A percentile compares a stretch with the other conserved stretches of the same genome.
phyloP scores from a whole-genome alignment of 1,140 invertebrate species.

The Ceratosolen solmsi region DNA sequence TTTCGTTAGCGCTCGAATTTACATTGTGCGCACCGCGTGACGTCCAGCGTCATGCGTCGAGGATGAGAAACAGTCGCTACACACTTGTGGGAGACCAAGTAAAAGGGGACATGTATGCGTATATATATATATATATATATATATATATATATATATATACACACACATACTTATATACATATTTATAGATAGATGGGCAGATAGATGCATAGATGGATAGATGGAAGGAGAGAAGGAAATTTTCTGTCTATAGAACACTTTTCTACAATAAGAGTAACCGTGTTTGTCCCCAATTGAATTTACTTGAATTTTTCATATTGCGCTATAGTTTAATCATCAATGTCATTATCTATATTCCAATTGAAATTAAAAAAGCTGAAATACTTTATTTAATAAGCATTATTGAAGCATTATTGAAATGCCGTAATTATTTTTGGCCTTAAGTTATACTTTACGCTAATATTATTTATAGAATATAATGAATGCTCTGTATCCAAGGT shows the following conservation, averaged over 20 bases:
- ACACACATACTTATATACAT: too few species aligned
- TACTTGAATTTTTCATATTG: too few species aligned
- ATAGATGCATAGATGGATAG: neutral
- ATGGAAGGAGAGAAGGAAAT: too few species aligned
- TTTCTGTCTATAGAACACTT: too few species aligned
- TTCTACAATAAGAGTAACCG: too few species aligned
- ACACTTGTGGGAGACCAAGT: neutral
- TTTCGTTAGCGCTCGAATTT: slow-evolving; percentile 36
- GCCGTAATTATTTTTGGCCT: neutral
- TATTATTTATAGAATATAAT: neutral
- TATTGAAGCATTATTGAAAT: too few species aligned
- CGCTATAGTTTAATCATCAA: too few species aligned
- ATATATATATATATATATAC: neutral
- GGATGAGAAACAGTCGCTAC: slow-evolving; percentile 20
- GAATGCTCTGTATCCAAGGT: neutral
- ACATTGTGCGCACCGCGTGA: slow-evolving; percentile 46
- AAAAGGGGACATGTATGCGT: neutral
- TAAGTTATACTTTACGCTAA: neutral
- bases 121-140: too few species aligned
- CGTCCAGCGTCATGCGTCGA: slow-evolving; percentile 3
- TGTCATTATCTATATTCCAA: too few species aligned
- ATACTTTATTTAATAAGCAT: too few species aligned
- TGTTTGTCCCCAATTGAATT: too few species aligned
- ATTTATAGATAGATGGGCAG: neutral
- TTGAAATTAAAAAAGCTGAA: too few species aligned